A percentile compares a stretch with the other conserved stretches of the same genome.
Evolutionary conservation across 1,140 invertebrate species (phyloP).

Genomic region (Caenorhabditis remanei): DNA sequence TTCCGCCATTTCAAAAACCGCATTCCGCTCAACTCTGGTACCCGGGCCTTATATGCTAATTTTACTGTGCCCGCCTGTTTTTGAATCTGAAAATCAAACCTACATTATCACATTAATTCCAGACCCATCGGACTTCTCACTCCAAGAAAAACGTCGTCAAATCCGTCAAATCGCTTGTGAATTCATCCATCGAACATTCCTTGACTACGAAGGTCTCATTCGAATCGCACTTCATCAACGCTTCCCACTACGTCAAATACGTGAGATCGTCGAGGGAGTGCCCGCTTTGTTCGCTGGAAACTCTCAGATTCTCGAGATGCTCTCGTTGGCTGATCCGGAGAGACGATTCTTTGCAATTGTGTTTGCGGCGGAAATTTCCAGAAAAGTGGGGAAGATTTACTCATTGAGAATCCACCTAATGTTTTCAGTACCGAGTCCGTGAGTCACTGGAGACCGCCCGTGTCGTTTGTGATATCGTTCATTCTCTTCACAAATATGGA

Average conservation of each 20-base stretch:
- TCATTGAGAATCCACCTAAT: not conserved
- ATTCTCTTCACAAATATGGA: slow-evolving; percentile 4
- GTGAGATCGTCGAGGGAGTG: slow-evolving; percentile 16
- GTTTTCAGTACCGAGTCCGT: slow-evolving; percentile 21
- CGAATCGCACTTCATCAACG: not conserved
- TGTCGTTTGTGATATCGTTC: not conserved
- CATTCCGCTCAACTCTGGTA: too few relatives aligned
- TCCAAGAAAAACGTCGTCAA: not conserved
- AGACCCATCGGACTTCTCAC: not conserved
- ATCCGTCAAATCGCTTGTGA: slow-evolving; percentile 27
- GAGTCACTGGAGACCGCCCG: slow-evolving; percentile 4
- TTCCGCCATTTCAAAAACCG: too few relatives aligned
- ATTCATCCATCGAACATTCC: slow-evolving; percentile 28
- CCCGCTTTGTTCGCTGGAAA: not conserved
- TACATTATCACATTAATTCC: not conserved
- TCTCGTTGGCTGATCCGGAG: not conserved
- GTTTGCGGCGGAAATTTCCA: slow-evolving; percentile 10
- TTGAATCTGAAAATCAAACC: too few relatives aligned
- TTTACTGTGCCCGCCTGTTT: too few relatives aligned
- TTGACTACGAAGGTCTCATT: slow-evolving; percentile 41
- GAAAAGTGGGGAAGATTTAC: not conserved
- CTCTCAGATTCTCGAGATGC: not conserved
- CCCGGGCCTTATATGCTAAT: too few relatives aligned
- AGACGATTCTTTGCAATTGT: slow-evolving; percentile 31
- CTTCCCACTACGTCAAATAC: slow-evolving; percentile 10